Evolutionary conservation across 2,888 invertebrate species (phyloP), one percentile per base, ranked within the genome.

Genomic region (Tribolium freemani): DNA sequence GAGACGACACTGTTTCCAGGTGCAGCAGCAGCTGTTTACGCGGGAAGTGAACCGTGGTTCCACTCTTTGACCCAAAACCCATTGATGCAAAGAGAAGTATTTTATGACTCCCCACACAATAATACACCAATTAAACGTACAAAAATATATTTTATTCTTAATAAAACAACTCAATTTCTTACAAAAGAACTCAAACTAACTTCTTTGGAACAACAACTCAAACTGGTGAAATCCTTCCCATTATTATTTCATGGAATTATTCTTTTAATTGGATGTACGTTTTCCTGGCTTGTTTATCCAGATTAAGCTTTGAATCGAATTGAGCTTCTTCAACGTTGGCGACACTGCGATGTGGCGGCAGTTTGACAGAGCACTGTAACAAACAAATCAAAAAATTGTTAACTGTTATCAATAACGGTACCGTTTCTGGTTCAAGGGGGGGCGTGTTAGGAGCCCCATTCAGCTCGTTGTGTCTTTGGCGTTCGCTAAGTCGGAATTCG

Each of bases 391-490:
- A 9, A 9, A 38, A 38, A 38, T 6, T 0, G 26, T 26, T 26
- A 2, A 2, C 5, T 3, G 1, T 26, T 26, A 16, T 16, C 5
- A 26, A 26, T 5, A 26, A 5, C 3, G 1, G 26, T 26, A 26
- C 26, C 26, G 26, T 38, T 38, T 38, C 38, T 38, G 38, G 8
- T 9, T 5, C 38, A 38, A 5, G 5, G 5, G 26, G 26, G 26
- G 26, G 2, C 26, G 26, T 26, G 26, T 3, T 26, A 3, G 26
- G 3, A 3, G 26, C 26, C 26, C 26, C 26, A 13, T 13, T 51
- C 45, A 66, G 9, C 10, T 44, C 48, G 11, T 9, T 9, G 30
- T 58, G 53, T 45, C 71, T 45, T 21, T 58, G 57, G 26, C 67
- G 44, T 67, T 67, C 67, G 4, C 6, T 5, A 5, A 57, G 13